These are phyloP conservation scores for Erpetoichthys calabaricus DNA, from an alignment of 2,797 vertebrate species.

Conservation along the genomic window DNA sequence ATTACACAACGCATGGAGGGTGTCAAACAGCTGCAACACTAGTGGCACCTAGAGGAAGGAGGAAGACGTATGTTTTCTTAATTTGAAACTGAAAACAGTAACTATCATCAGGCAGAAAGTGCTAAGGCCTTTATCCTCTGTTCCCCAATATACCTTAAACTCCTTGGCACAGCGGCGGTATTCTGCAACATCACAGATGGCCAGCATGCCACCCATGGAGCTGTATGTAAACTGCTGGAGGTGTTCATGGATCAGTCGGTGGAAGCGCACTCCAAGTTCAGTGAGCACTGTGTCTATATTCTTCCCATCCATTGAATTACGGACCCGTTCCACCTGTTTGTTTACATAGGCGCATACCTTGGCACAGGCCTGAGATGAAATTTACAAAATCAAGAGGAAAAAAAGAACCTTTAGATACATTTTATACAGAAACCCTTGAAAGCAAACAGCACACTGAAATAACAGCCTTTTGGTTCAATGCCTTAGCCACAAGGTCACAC, in stretches of 20 bases:
- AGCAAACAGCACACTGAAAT: too few species aligned
- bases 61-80: background rate
- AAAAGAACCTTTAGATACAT: slow-evolving; percentile 18
- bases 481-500: too few species aligned
- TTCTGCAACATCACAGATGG: slow-evolving; percentile 95
- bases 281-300: slow-evolving; percentile 94
- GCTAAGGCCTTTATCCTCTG: background rate
- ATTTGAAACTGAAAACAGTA: slow-evolving; percentile 12
- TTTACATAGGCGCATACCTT: slow-evolving; percentile 89
- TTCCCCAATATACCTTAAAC: slow-evolving; percentile 61
- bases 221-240: slow-evolving; percentile 95
- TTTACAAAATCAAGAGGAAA: slow-evolving; percentile 17
- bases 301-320: slow-evolving; percentile 95
- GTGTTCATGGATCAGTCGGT: slow-evolving; percentile 90
- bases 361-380: slow-evolving; percentile 70
- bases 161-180: slow-evolving; percentile 95
- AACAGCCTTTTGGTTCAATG: background rate
- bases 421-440: too few species aligned
- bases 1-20: slow-evolving; percentile 95
- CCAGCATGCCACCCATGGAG: slow-evolving; percentile 97
- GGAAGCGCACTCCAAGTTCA: slow-evolving; percentile 89
- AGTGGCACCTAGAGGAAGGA: slow-evolving; percentile 66
- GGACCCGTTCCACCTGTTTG: slow-evolving; percentile 88
- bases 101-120: slow-evolving; percentile 15
- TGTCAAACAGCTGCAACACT: slow-evolving; percentile 95